Percentiles rank a stretch among this genome's conserved stretches.
These are phyloP conservation scores for Esox masquinongy DNA, from an alignment of 2,797 vertebrate genomes.

Conservation along the genomic window DNA sequence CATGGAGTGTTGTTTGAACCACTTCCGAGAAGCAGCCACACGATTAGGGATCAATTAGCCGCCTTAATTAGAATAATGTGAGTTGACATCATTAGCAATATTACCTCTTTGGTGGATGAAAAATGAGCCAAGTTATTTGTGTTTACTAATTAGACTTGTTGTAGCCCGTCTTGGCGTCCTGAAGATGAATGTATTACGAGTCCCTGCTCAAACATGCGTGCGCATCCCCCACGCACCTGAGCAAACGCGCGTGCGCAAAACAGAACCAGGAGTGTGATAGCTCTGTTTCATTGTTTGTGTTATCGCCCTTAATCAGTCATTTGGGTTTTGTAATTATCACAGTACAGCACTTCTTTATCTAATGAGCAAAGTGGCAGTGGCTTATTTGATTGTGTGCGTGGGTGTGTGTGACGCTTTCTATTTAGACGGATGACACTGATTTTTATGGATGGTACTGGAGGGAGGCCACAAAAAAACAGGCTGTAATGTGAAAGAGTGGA, in stretches of 20 bases:
- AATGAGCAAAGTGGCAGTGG: slow-evolving; percentile 41
- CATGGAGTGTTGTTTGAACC: slow-evolving; percentile 4
- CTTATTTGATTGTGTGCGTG: slow-evolving; percentile 26
- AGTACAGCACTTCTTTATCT: slow-evolving; percentile 25
- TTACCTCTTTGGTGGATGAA: slow-evolving; percentile 61
- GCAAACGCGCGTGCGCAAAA: background rate
- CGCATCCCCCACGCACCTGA: background rate
- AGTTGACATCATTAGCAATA: slow-evolving; percentile 57
- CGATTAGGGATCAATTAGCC: slow-evolving; percentile 54
- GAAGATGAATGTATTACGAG: slow-evolving; percentile 58
- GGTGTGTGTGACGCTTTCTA: slow-evolving; percentile 17
- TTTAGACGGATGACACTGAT: background rate
- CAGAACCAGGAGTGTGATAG: slow-evolving; percentile 23
- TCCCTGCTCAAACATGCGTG: slow-evolving; percentile 18
- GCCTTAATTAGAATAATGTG: slow-evolving; percentile 60
- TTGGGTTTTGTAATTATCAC: slow-evolving; percentile 50
- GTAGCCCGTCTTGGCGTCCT: slow-evolving; percentile 40
- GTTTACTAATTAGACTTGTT: slow-evolving; percentile 62
- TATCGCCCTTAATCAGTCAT: slow-evolving; percentile 46
- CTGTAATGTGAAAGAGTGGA: slow-evolving; percentile 40
- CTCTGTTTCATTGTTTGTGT: slow-evolving; percentile 29
- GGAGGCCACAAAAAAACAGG: slow-evolving; percentile 22
- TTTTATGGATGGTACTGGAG: background rate
- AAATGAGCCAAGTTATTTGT: slow-evolving; percentile 57
- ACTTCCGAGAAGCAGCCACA: slow-evolving; percentile 11